A percentile compares a stretch with the other conserved stretches of the same genome.
phyloP scores from a whole-genome alignment of 2,888 invertebrate species.

The Plemyria rubiginata region DNA sequence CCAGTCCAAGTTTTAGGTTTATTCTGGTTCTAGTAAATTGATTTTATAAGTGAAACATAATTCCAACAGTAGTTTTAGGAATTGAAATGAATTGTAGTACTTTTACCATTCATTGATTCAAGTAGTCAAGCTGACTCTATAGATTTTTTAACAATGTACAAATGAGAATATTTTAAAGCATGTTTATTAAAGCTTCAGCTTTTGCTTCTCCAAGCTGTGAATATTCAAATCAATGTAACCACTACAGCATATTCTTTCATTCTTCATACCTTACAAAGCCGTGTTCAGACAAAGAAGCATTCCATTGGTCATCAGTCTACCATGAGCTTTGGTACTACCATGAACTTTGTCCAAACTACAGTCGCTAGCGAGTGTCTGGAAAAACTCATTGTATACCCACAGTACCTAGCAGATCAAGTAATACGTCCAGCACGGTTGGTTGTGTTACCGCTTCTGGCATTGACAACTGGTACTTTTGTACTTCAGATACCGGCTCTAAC shows the following conservation, averaged over 20 bases:
- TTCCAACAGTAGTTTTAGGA: no score
- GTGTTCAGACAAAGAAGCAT: background rate
- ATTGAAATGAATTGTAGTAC: background rate
- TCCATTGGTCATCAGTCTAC: background rate
- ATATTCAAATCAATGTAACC: constrained; percentile 18
- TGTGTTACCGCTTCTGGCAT: no score
- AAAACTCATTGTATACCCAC: no score
- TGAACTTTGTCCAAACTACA: no score
- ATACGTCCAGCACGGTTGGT: no score
- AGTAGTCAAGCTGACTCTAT: background rate
- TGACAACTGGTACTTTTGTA: no score
- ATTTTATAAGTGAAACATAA: no score
- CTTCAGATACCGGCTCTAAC: no score
- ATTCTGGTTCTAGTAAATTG: background rate
- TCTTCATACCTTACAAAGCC: background rate
- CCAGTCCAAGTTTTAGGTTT: no score
- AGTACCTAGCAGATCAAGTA: no score
- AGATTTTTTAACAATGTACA: background rate
- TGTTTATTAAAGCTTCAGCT: constrained; percentile 38
- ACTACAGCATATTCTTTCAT: constrained; percentile 5
- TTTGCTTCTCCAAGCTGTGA: constrained; percentile 35
- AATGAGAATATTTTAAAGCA: constrained; percentile 26
- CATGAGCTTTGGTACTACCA: no score
- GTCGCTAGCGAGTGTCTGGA: no score
- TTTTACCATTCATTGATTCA: background rate